Evolutionary conservation across 2,113 vertebrate genomes (phyloP).

Genomic region (Percopsis transmontana): DNA sequence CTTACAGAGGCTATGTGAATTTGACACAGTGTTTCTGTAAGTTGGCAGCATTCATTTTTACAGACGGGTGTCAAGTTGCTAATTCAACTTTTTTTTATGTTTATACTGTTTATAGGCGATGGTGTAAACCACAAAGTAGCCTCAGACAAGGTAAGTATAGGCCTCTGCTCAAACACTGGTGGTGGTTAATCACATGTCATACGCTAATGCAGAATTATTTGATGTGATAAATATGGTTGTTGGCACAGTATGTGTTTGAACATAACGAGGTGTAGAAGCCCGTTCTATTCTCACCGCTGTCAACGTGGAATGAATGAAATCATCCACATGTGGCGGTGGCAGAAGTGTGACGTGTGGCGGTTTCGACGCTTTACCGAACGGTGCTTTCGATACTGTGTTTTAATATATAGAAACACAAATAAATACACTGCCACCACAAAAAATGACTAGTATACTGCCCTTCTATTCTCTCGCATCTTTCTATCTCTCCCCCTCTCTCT

Average conservation of each 20-base stretch:
- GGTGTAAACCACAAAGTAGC: constrained; percentile 11
- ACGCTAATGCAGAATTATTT: constrained; percentile 16
- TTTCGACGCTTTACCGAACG: too few species aligned
- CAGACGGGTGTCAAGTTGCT: constrained; percentile 30
- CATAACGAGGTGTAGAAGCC: constrained; percentile 17
- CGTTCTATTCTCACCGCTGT: constrained; percentile 11
- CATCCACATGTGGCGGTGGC: not conserved
- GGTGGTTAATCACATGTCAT: constrained; percentile 34
- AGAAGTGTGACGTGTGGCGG: too few species aligned
- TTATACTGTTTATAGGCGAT: constrained; percentile 37
- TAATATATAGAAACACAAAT: not conserved
- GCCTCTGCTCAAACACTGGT: constrained; percentile 65
- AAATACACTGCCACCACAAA: not conserved
- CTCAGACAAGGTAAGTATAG: constrained; percentile 25
- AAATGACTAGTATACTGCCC: constrained; percentile 11
- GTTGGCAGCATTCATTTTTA: constrained; percentile 65
- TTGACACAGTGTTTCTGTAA: constrained; percentile 56
- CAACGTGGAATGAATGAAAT: constrained; percentile 12
- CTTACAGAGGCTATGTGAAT: constrained; percentile 41
- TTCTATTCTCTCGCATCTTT: constrained; percentile 21
- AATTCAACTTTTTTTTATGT: constrained; percentile 30
- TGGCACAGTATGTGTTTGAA: constrained; percentile 58
- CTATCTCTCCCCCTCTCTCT: constrained; percentile 47
- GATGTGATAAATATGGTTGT: constrained; percentile 24
- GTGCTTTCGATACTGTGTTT: constrained; percentile 56